phyloP scores from a whole-genome alignment of 2,888 invertebrate species.

The Gandaritis pyraliata region DNA sequence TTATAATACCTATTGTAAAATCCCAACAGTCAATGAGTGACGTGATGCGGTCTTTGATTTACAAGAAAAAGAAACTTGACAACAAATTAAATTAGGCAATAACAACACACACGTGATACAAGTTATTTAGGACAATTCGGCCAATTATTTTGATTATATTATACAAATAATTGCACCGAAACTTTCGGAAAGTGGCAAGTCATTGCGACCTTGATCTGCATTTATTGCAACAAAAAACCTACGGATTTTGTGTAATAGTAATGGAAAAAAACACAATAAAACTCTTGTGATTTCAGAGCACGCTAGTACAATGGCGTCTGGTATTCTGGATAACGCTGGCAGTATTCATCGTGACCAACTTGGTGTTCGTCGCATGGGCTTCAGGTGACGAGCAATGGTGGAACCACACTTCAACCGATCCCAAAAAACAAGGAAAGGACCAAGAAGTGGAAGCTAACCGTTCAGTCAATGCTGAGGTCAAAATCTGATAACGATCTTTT shows the following conservation, averaged over 20 bases:
- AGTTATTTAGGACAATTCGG: constrained; percentile 10
- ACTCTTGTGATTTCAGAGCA: constrained; percentile 76
- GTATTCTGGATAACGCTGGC: constrained; percentile 93
- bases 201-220: constrained; percentile 31
- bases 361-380: constrained; percentile 89
- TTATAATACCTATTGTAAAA: no score
- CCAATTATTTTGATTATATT: no score
- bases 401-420: constrained; percentile 83
- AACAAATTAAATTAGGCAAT: background rate
- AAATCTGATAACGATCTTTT: constrained; percentile 44
- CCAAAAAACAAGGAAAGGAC: constrained; percentile 52
- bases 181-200: constrained; percentile 27
- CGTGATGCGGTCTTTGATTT: no score
- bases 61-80: no score
- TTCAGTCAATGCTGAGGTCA: constrained; percentile 69
- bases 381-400: constrained; percentile 92
- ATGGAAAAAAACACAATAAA: background rate
- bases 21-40: no score
- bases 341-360: constrained; percentile 88
- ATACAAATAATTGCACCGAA: constrained; percentile 17
- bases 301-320: constrained; percentile 88
- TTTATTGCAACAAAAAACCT: constrained; percentile 26
- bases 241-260: constrained; percentile 9
- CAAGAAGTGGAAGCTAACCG: constrained; percentile 60
- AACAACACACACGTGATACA: background rate